A percentile compares a stretch with the other conserved stretches of the same genome.
These are phyloP conservation scores for Heptranchias perlo DNA, from an alignment of 2,113 vertebrate species.

Conservation along the genomic window DNA sequence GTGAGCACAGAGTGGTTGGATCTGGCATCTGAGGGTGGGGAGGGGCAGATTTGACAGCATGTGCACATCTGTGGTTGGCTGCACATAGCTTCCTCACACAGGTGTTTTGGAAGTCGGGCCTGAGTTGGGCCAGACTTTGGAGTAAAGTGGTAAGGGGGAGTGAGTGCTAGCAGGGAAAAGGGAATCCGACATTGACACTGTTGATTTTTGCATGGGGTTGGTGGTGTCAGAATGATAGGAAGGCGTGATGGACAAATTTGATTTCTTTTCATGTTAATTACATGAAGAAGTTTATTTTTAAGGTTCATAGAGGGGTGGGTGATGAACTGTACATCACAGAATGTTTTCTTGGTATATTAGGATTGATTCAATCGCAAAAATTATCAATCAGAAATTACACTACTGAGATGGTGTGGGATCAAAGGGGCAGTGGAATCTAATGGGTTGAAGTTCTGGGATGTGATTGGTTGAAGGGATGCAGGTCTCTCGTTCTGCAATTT, in stretches of 20 bases:
- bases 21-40: background rate
- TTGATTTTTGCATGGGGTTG: background rate
- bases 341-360: background rate
- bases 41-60: background rate
- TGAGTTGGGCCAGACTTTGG: background rate
- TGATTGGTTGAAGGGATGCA: background rate
- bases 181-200: background rate
- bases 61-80: background rate
- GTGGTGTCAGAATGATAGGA: background rate
- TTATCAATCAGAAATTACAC: background rate
- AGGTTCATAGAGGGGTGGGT: background rate
- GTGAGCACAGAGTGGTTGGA: background rate
- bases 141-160: background rate
- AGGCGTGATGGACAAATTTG: background rate
- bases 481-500: background rate
- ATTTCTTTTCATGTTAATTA: background rate
- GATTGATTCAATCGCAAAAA: background rate
- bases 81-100: background rate
- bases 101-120: background rate
- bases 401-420: background rate
- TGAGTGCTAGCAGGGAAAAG: background rate
- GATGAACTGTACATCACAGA: background rate
- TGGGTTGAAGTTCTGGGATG: background rate
- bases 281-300: background rate
- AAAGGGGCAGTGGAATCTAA: background rate